phyloP scores from a whole-genome alignment of 2,113 vertebrate genomes.

The Amphilophus citrinellus region DNA sequence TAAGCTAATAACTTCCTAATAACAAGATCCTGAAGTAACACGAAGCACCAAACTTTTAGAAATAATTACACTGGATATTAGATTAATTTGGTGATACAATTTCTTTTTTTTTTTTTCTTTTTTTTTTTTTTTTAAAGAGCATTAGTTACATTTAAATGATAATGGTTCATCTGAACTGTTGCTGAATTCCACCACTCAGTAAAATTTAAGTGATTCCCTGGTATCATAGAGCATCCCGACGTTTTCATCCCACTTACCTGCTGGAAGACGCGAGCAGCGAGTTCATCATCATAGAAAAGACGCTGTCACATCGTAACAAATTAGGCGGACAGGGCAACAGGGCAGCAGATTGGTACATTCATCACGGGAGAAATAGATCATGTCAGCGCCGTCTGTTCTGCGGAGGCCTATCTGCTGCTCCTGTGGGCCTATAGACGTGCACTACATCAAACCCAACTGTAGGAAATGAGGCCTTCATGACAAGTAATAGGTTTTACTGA shows the following conservation, averaged over 20 bases:
- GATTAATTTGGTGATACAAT: not conserved
- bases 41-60: not conserved
- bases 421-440: slow-evolving; percentile 58
- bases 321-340: slow-evolving; percentile 77
- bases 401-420: slow-evolving; percentile 58
- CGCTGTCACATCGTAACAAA: slow-evolving; percentile 76
- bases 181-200: not conserved
- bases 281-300: slow-evolving; percentile 62
- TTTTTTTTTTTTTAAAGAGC: too few relatives aligned
- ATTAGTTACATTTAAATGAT: not conserved
- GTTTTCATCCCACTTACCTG: slow-evolving; percentile 68
- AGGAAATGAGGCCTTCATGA: slow-evolving; percentile 78
- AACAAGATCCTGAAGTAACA: not conserved
- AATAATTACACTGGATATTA: not conserved
- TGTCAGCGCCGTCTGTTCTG: slow-evolving; percentile 68
- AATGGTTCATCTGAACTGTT: not conserved
- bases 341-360: slow-evolving; percentile 79
- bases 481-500: slow-evolving; percentile 74
- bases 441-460: slow-evolving; percentile 71
- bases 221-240: slow-evolving; percentile 29
- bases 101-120: not conserved
- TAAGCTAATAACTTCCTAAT: not conserved
- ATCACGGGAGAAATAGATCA: slow-evolving; percentile 81
- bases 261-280: slow-evolving; percentile 47
- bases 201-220: not conserved